Evolutionary conservation across 2,888 invertebrate species (phyloP), one percentile per base, ranked within the genome.

Genomic region (Cyclophora punctaria): DNA sequence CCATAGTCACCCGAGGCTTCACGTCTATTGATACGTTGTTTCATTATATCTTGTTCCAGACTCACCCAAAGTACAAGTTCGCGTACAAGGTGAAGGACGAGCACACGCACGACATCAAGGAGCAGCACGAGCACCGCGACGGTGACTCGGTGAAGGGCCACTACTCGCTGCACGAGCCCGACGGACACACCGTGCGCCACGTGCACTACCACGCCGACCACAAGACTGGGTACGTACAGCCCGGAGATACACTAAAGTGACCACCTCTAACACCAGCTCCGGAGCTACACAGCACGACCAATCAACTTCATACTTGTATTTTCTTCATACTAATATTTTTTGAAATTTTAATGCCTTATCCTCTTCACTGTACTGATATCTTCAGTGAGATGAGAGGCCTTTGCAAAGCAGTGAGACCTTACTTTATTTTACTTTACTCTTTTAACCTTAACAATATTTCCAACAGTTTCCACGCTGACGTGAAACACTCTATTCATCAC

Each of bases 61-160:
- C 65, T 33, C 61, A 72, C 47, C 70, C 73, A 7, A 71, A 69
- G 7, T 74, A 75, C 53, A 66, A 67, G 48, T 85, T 76, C 64
- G 79, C 75, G 55, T 89, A 89, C 67, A 80, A 82, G 54, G 83
- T 89, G 35, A 64, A 73, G 60, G 87, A 89, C 63, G 78, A 78
- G 7, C 83, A 86, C 66, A 88, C 85, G 50, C 80, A 80, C 20
- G 88, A 89, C 72, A 62, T 70, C 61, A 83, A 85, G 66, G 67
- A 64, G 55, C 84, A 84, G 64, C 70, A 79, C 46, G 89, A 89
- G 71, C 70, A 74, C 57, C 77, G 82, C 49, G 83, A 87, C 73
- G 91, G 90, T 3, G 84, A 90, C 63, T 80, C 77, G 33, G 91
- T 91, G 51, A 82, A 87, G 62, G 91, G 91, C 33, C 60, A 87